Conservation (phyloP, 2,113 vertebrate genomes). For the Octodon degus region DNA sequence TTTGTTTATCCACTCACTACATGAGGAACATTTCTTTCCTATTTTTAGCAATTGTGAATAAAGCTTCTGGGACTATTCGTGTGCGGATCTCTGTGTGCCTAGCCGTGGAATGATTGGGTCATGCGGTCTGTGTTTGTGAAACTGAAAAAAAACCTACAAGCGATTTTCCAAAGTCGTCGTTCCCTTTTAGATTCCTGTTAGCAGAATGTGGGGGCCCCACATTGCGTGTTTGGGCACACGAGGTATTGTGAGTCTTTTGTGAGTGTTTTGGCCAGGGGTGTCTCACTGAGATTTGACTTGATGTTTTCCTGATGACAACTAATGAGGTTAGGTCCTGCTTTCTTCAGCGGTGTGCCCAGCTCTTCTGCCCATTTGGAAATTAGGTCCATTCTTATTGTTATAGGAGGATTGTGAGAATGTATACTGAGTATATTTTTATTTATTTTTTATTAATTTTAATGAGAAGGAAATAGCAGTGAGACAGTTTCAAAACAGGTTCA, state of each 20-base stretch:
- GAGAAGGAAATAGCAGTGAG: too few species aligned
- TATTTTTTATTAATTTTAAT: too few species aligned
- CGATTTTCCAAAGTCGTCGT: neutral
- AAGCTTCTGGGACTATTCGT: neutral
- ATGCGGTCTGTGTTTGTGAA: neutral
- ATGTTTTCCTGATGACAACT: conserved; percentile 4
- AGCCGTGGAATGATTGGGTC: neutral
- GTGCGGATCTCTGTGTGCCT: neutral
- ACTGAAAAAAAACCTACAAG: neutral
- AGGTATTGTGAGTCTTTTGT: neutral
- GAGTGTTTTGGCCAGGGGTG: neutral
- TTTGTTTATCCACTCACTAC: conserved; percentile 38
- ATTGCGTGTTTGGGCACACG: neutral
- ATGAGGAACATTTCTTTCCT: conserved; percentile 18
- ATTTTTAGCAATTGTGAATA: neutral
- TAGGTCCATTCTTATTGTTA: conserved; percentile 14
- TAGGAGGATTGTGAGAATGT: neutral
- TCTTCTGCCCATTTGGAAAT: neutral
- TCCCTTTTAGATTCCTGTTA: neutral
- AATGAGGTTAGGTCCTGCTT: neutral
- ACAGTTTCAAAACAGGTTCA: too few species aligned
- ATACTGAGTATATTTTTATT: neutral
- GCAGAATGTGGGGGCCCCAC: neutral
- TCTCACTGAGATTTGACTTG: neutral
- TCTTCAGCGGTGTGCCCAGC: neutral